Percentiles rank a stretch among this genome's conserved stretches.
Conservation (phyloP, 2,113 vertebrate species). For the Leptodactylus fuscus region DNA sequence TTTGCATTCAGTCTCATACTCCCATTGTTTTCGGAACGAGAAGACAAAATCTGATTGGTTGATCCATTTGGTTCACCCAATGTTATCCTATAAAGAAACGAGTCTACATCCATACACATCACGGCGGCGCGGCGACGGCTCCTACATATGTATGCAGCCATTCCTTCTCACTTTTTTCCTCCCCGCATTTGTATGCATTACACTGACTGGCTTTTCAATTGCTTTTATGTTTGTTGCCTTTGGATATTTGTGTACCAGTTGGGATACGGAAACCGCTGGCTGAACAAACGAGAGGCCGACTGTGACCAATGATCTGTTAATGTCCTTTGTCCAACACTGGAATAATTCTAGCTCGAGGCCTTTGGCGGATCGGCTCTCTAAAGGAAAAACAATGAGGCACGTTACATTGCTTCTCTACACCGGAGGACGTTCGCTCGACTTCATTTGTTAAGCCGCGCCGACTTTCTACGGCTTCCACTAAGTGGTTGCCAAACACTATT, state of each 20-base stretch:
- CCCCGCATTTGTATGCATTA: constrained; percentile 23
- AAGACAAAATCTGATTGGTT: too few species aligned
- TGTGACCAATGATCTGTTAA: constrained; percentile 50
- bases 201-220: not conserved
- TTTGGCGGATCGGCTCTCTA: not conserved
- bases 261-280: not conserved
- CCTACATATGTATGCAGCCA: not conserved
- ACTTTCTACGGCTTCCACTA: not conserved
- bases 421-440: not conserved
- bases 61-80: too few species aligned
- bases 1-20: too few species aligned
- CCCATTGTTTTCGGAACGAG: too few species aligned
- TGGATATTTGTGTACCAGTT: constrained; percentile 47
- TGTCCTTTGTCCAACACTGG: constrained; percentile 28
- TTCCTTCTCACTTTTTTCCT: too few species aligned
- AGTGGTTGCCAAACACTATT: not conserved
- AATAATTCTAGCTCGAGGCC: constrained; percentile 34
- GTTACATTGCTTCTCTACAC: not conserved
- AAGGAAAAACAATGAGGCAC: constrained; percentile 28
- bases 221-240: constrained; percentile 21
- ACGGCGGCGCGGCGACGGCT: too few species aligned
- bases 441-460: not conserved
- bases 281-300: constrained; percentile 30
- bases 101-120: too few species aligned
- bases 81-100: not conserved